Evolutionary conservation across 2,797 vertebrate genomes (phyloP), one percentile per base, ranked within the genome.

Genomic region (Tiaroga cobitis): DNA sequence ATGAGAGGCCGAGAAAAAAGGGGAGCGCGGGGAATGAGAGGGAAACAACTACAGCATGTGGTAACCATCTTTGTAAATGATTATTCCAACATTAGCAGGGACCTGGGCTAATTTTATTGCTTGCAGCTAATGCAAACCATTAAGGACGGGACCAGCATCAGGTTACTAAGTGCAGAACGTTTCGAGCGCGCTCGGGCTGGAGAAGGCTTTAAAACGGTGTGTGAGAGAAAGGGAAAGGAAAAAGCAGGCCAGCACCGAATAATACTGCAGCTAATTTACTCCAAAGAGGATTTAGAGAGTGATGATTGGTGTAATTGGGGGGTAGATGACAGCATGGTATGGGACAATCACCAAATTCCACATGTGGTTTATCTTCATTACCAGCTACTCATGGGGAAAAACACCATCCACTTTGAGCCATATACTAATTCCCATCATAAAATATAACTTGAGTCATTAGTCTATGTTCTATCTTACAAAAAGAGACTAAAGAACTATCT

Each of bases 51-150:
- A 91, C 93, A 95, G 96, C 95, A 95, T 96, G 96, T 96, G 96
- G 97, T 97, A 97, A 98, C 96, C 97, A 96, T 98, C 96, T 96
- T 96, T 95, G 96, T 97, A 97, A 99, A 97, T 98, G 97, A 98
- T 98, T 97, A 97, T 97, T 96, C 95, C 94, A 96, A 95, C 94
- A 95, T 96, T 96, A 96, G 95, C 91, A 92, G 93, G 94, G 95
- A 95, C 93, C 94, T 93, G 93, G 93, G 93, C 96, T 95, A 95
- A 96, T 96, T 97, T 97, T 97, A 97, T 94, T 93, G 97, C 97
- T 96, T 88, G 94, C 91, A 95, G 95, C 95, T 96, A 97, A 97
- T 95, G 96, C 93, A 96, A 96, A 95, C 94, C 96, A 97, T 98
- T 97, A 97, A 95, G 94, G 92, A 93, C 82, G 89, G 18, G 78